Conservation (phyloP, 2,113 vertebrate genomes). For the Paradisaea rubra region DNA sequence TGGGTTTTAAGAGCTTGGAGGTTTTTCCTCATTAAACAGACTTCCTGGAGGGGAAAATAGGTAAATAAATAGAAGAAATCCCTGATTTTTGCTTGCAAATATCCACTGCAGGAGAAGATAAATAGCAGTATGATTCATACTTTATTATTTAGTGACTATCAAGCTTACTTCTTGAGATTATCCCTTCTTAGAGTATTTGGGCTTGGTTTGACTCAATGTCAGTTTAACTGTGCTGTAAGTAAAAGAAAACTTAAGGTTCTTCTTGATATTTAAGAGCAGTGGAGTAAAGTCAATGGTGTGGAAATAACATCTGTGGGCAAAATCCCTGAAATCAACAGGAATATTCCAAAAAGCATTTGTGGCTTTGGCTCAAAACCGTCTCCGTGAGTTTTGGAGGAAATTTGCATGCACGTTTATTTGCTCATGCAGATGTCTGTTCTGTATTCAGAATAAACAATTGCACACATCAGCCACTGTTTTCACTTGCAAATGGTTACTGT, state of each 20-base stretch:
- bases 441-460: slow-evolving; percentile 16
- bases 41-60: neutral
- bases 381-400: neutral
- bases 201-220: neutral
- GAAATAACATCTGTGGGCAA: neutral
- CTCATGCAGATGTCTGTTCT: slow-evolving; percentile 28
- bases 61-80: neutral
- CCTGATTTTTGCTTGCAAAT: neutral
- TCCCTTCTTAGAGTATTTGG: neutral
- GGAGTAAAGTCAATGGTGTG: neutral
- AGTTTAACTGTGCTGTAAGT: neutral
- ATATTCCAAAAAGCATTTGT: neutral
- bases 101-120: neutral
- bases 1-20: neutral
- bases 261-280: neutral
- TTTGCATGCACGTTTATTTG: neutral
- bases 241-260: neutral
- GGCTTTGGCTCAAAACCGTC: neutral
- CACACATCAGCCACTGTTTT: neutral
- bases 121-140: neutral
- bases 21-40: neutral
- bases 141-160: neutral
- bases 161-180: neutral
- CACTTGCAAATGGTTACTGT: slow-evolving; percentile 9
- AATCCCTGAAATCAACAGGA: neutral